A percentile compares a stretch with the other conserved stretches of the same genome.
Conservation (phyloP, 2,113 vertebrate genomes). For the Pheucticus melanocephalus region DNA sequence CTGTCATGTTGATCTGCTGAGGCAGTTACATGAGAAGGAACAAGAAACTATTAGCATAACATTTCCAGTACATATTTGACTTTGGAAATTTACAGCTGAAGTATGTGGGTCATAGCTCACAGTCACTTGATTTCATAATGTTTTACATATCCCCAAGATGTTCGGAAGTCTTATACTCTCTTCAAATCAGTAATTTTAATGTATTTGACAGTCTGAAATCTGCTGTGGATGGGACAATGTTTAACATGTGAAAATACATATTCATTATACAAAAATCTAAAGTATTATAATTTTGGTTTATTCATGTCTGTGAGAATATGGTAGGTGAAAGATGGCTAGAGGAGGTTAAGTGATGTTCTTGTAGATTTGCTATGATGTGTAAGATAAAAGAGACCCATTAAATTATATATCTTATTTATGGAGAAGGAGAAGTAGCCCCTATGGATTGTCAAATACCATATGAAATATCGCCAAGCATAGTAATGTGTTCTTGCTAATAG, state of each 20-base stretch:
- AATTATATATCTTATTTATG: constrained; percentile 76
- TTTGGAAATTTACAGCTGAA: constrained; percentile 54
- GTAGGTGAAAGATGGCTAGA: constrained; percentile 64
- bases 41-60: constrained; percentile 54
- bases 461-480: constrained; percentile 58
- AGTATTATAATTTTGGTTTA: constrained; percentile 51
- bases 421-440: constrained; percentile 66
- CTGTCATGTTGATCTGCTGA: constrained; percentile 28
- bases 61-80: constrained; percentile 29
- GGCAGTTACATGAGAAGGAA: constrained; percentile 2
- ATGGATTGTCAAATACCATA: constrained; percentile 69
- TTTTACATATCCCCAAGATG: constrained; percentile 51
- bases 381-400: constrained; percentile 74
- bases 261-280: constrained; percentile 53
- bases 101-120: constrained; percentile 52
- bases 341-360: constrained; percentile 72
- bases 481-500: constrained; percentile 69
- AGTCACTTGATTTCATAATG: constrained; percentile 49
- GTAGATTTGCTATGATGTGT: constrained; percentile 65
- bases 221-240: constrained; percentile 15
- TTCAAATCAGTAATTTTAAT: constrained; percentile 40
- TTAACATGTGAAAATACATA: constrained; percentile 58
- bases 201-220: constrained; percentile 37
- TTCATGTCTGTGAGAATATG: constrained; percentile 48
- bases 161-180: not conserved